A percentile compares a stretch with the other conserved stretches of the same genome.
These are phyloP conservation scores for Neria commutata DNA, from an alignment of 2,888 invertebrate species.

Conservation along the genomic window DNA sequence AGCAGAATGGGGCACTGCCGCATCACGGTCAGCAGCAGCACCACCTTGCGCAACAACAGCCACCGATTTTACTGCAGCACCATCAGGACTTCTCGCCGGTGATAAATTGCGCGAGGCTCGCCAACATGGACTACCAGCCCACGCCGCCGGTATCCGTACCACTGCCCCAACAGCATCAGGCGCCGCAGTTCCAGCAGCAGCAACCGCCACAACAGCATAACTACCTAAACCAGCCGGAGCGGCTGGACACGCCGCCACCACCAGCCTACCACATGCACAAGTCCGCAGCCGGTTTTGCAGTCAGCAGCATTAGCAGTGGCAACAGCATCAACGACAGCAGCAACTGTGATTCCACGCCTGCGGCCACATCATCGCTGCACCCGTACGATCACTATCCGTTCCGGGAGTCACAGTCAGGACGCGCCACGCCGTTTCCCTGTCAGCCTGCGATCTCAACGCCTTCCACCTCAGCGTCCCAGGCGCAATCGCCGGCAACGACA, in stretches of 20 bases:
- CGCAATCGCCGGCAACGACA: background rate
- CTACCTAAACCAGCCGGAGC: constrained; percentile 45
- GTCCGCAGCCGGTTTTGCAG: constrained; percentile 30
- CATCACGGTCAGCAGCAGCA: constrained; percentile 33
- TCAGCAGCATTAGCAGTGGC: constrained; percentile 16
- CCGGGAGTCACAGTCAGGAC: constrained; percentile 64
- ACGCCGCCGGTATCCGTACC: constrained; percentile 39
- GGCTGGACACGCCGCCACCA: constrained; percentile 41
- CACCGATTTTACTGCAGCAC: constrained; percentile 35
- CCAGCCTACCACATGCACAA: constrained; percentile 28
- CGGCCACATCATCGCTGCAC: constrained; percentile 44
- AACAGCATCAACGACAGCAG: constrained; percentile 31
- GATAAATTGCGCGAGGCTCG: constrained; percentile 52
- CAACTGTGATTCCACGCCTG: constrained; percentile 44
- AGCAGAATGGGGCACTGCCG: constrained; percentile 48
- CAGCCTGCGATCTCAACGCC: constrained; percentile 39
- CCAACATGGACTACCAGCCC: constrained; percentile 56
- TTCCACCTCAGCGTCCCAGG: constrained; percentile 3
- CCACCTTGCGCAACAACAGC: constrained; percentile 37
- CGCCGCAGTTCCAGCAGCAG: constrained; percentile 37
- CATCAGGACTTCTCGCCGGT: constrained; percentile 56
- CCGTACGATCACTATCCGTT: constrained; percentile 62
- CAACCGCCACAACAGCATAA: constrained; percentile 35
- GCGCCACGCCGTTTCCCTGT: constrained; percentile 74
- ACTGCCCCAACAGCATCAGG: constrained; percentile 44